Evolutionary conservation across 2,113 vertebrate genomes (phyloP).

Genomic region (Meleagris gallopavo): DNA sequence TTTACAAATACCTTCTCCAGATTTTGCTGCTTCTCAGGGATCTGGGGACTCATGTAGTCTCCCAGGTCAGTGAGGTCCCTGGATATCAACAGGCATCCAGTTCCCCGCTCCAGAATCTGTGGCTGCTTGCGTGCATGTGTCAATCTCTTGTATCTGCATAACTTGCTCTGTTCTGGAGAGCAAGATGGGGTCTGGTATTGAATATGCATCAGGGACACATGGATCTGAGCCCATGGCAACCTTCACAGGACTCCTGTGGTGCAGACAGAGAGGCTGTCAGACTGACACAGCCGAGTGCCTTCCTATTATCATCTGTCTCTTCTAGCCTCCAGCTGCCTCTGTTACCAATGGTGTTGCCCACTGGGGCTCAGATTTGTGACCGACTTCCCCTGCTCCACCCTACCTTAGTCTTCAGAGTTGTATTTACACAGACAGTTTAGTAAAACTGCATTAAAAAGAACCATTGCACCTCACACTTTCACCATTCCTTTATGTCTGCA

Average conservation of each 20-base stretch:
- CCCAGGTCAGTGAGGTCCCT: background rate
- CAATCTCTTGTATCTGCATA: constrained; percentile 34
- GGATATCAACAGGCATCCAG: background rate
- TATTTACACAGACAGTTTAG: background rate
- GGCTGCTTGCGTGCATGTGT: background rate
- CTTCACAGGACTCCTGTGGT: constrained; percentile 65
- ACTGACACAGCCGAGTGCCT: constrained; percentile 62
- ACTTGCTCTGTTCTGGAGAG: constrained; percentile 16
- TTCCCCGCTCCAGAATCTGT: background rate
- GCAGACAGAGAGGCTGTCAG: constrained; percentile 70
- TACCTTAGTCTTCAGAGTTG: background rate
- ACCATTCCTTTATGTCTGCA: background rate
- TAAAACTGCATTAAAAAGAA: background rate
- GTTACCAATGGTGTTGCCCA: constrained; percentile 8
- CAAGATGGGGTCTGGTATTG: constrained; percentile 58
- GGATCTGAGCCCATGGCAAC: constrained; percentile 70
- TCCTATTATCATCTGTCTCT: constrained; percentile 57
- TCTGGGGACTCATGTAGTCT: background rate
- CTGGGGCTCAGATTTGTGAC: constrained; percentile 16
- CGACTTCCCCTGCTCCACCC: background rate
- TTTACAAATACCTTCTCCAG: constrained; percentile 26
- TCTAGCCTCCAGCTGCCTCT: constrained; percentile 45
- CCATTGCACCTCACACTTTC: background rate
- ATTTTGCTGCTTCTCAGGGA: background rate
- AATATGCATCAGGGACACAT: constrained; percentile 71